Evolutionary conservation across 2,888 invertebrate species (phyloP), one percentile per base, ranked within the genome.

Genomic region (Plebejus melissa): DNA sequence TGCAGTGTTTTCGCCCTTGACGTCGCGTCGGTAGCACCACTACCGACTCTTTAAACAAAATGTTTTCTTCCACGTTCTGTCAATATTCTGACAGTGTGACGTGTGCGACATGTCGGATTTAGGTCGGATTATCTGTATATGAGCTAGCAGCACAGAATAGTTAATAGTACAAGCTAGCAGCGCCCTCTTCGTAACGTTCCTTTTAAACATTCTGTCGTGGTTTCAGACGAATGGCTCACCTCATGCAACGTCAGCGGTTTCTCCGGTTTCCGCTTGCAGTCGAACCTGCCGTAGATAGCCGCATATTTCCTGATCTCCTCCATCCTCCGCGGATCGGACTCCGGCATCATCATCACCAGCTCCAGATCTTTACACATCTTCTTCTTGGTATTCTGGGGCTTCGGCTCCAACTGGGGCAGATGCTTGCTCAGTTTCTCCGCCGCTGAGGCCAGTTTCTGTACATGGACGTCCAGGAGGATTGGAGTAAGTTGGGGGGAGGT

Each of bases 211-310:
- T 32, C 32, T 32, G 38, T 38, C 38, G 9, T 46, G 9, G 46
- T 46, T 46, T 46, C 46, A 46, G 11, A 46, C 3, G 46, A 46
- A 58, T 58, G n/a, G n/a, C n/a, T 84, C 81, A 96, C 98, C 95
- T 99, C 99, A 88, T 99, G 99, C 76, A 99, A 91, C 7, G 99
- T 99, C 79, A 99, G 94, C 0, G 99, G 99, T 87, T 99, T 99
- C 90, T 99, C 98, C 0, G 98, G 98, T 83, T 98, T 97, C 83
- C 99, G 94, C 89, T 99, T 99, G 85, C 99, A 99, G 87, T 99
- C 99, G 89, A 99, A 99, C 80, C 99, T 95, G 4, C 99, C 99
- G 86, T 99, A 99, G 82, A 99, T 99, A 54, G 99, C 99, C 1
- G 99, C 98, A 89, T 98, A 99, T 90, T 98, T 97, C 84, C 99